A percentile compares a stretch with the other conserved stretches of the same genome.
Evolutionary conservation across 1,140 invertebrate species (phyloP).

Genomic region (Bombus vancouverensis): DNA sequence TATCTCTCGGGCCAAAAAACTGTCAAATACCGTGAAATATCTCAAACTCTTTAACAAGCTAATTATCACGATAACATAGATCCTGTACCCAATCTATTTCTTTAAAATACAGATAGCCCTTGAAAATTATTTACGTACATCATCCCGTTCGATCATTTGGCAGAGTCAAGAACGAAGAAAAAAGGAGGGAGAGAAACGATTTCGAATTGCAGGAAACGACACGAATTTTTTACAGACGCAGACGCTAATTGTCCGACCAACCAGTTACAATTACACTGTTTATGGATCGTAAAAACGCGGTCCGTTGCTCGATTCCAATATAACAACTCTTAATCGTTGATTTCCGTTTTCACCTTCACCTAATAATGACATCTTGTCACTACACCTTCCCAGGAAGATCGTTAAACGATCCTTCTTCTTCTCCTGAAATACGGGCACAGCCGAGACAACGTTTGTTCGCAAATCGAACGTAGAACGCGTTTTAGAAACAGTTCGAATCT

Average conservation of each 20-base stretch:
- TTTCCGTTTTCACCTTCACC: slow-evolving; percentile 41
- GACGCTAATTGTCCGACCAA: slow-evolving; percentile 29
- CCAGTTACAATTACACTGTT: slow-evolving; percentile 40
- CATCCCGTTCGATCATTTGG: background rate
- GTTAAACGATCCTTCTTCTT: background rate
- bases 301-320: background rate
- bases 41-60: background rate
- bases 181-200: background rate
- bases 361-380: slow-evolving; percentile 47
- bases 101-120: background rate
- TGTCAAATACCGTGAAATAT: background rate
- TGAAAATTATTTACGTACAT: background rate
- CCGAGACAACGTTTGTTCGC: background rate
- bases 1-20: background rate
- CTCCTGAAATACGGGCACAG: background rate
- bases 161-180: too few species aligned
- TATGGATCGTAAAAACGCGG: slow-evolving; percentile 25
- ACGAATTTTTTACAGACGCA: slow-evolving; percentile 9
- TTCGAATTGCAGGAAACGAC: slow-evolving; percentile 28
- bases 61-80: background rate
- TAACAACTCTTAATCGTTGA: slow-evolving; percentile 26
- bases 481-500: background rate
- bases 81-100: background rate
- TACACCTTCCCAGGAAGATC: background rate
- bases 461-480: background rate